phyloP scores from a whole-genome alignment of 2,113 vertebrate species.

The Alligator sinensis region DNA sequence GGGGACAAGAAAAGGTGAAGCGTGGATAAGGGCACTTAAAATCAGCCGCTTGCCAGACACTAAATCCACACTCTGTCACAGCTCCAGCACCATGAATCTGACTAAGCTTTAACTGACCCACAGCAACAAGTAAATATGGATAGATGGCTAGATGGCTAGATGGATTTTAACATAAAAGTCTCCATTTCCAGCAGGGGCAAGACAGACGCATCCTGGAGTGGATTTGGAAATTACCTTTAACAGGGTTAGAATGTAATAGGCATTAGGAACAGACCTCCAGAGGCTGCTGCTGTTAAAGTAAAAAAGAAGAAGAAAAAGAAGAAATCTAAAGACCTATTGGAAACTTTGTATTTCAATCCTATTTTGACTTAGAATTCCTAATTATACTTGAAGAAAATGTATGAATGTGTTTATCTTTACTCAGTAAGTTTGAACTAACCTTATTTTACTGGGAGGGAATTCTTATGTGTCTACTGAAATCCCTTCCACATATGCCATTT shows the following conservation, averaged over 20 bases:
- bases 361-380: neutral
- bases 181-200: neutral
- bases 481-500: neutral
- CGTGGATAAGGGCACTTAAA: neutral
- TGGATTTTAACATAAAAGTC: neutral
- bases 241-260: neutral
- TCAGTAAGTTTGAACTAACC: neutral
- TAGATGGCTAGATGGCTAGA: too few relatives aligned
- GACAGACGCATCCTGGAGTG: neutral
- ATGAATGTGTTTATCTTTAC: neutral
- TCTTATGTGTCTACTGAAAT: neutral
- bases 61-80: neutral
- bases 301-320: too few relatives aligned
- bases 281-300: neutral
- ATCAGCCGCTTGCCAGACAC: neutral
- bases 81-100: neutral
- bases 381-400: neutral
- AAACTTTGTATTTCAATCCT: neutral
- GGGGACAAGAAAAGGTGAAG: neutral
- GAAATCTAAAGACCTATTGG: too few relatives aligned
- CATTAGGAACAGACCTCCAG: neutral
- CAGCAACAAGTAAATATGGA: neutral
- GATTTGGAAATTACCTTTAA: neutral
- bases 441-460: neutral
- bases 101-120: neutral